Percentiles rank a stretch among this genome's conserved stretches.
phyloP scores from a whole-genome alignment of 2,888 invertebrate genomes.

The Alsophila aescularia region DNA sequence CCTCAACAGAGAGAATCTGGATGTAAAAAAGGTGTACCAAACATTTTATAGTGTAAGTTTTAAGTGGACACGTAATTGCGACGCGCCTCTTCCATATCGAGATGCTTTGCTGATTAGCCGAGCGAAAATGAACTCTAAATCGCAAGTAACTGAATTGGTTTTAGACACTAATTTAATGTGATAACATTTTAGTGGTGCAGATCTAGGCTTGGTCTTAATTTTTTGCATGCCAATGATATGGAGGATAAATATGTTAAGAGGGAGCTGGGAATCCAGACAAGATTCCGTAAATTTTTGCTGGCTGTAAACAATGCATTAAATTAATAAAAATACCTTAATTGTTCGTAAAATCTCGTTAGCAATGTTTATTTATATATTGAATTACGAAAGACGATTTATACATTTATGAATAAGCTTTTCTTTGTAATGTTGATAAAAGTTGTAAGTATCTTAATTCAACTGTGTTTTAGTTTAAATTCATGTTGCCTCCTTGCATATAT shows the following conservation, averaged over 20 bases:
- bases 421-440: too few species aligned
- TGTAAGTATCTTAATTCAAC: too few species aligned
- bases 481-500: too few species aligned
- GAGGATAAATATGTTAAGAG: conserved; percentile 39
- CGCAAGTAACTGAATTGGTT: conserved; percentile 66
- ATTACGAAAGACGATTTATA: too few species aligned
- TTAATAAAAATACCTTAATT: too few species aligned
- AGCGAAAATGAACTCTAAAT: conserved; percentile 68
- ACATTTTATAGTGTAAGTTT: conserved; percentile 65
- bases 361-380: too few species aligned
- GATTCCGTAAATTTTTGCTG: conserved; percentile 32
- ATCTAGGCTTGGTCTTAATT: conserved; percentile 49
- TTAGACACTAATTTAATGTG: conserved; percentile 64
- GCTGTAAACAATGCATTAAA: too few species aligned
- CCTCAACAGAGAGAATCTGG: conserved; percentile 48
- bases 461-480: too few species aligned
- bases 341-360: too few species aligned
- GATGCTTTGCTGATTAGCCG: conserved; percentile 57
- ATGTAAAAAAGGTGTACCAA: conserved; percentile 59
- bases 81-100: conserved; percentile 63
- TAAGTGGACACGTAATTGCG: conserved; percentile 46
- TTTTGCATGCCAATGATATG: conserved; percentile 48
- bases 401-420: too few species aligned
- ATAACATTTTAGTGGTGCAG: conserved; percentile 56
- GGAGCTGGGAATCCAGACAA: neutral